Evolutionary conservation across 2,113 vertebrate species (phyloP).

Genomic region (Tylochromis polylepis): DNA sequence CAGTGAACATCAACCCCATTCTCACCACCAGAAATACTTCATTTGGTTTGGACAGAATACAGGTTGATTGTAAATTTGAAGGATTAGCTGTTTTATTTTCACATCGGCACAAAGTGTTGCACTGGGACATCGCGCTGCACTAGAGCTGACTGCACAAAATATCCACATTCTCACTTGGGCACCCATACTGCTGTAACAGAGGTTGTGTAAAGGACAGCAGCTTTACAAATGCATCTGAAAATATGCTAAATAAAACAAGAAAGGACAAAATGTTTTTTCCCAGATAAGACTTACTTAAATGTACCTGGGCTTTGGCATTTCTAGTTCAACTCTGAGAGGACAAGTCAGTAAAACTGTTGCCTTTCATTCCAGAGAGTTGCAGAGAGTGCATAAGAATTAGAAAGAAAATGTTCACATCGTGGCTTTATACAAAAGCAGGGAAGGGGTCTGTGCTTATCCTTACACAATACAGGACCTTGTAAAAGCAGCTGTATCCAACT

Average conservation of each 20-base stretch:
- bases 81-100: background rate
- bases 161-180: background rate
- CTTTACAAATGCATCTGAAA: background rate
- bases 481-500: constrained; percentile 4
- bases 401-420: background rate
- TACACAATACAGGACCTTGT: constrained; percentile 14
- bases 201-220: background rate
- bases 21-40: background rate
- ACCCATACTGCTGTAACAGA: background rate
- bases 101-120: background rate
- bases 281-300: background rate
- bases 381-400: background rate
- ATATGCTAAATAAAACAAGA: background rate
- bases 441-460: background rate
- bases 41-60: background rate
- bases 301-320: background rate
- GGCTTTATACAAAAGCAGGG: background rate
- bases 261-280: background rate
- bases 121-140: background rate
- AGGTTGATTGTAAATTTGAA: background rate
- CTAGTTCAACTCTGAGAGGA: background rate
- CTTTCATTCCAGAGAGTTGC: background rate
- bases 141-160: background rate
- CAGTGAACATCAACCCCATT: background rate
- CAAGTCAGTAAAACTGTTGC: background rate